Evolutionary conservation across 2,113 vertebrate species (phyloP).

Genomic region (Rhinoptilus africanus): DNA sequence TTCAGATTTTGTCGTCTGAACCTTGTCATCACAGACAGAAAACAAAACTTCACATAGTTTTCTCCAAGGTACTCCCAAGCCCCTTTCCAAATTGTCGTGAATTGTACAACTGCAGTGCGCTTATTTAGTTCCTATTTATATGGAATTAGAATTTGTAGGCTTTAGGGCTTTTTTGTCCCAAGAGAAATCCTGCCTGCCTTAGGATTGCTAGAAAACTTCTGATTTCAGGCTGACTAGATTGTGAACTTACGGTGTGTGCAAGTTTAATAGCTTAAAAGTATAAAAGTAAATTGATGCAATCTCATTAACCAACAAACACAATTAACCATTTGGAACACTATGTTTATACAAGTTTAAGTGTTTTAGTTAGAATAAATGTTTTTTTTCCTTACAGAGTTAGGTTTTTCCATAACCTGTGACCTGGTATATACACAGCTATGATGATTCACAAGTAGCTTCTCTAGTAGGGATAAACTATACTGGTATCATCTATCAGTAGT

Average conservation of each 20-base stretch:
- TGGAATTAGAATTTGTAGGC: neutral
- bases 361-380: neutral
- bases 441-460: neutral
- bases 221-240: neutral
- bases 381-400: neutral
- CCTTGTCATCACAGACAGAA: neutral
- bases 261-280: neutral
- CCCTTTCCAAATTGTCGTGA: neutral
- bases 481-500: neutral
- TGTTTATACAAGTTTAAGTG: neutral
- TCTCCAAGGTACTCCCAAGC: neutral
- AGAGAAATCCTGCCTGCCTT: neutral
- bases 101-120: accelerated
- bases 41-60: neutral
- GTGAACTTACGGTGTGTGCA: neutral
- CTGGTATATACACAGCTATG: neutral
- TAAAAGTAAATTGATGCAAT: constrained; percentile 1
- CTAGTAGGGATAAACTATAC: neutral
- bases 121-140: neutral
- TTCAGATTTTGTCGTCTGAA: neutral
- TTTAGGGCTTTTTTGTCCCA: neutral
- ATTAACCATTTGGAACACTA: neutral
- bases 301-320: neutral
- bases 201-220: neutral
- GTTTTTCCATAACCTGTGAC: neutral